Conservation (phyloP, 2,113 vertebrate genomes). For the Sphaerodactylus townsendi region DNA sequence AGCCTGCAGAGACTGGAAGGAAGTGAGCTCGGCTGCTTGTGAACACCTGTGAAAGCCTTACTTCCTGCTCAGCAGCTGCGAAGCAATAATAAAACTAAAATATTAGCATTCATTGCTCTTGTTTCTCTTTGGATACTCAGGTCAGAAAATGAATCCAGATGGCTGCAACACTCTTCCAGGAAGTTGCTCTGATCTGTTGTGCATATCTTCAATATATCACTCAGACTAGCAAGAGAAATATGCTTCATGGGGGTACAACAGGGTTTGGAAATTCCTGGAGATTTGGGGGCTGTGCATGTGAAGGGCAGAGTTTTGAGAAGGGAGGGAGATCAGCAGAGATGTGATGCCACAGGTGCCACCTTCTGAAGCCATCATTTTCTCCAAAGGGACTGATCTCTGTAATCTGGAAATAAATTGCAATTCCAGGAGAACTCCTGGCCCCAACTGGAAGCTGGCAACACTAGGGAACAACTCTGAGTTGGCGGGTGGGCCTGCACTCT, state of each 20-base stretch:
- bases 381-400: too few species aligned
- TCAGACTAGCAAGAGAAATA: neutral
- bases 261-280: too few species aligned
- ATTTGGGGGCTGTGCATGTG: too few species aligned
- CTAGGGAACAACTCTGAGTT: too few species aligned
- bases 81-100: conserved; percentile 20
- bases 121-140: neutral
- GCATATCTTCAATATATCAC: neutral
- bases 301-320: too few species aligned
- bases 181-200: conserved; percentile 16
- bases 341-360: too few species aligned
- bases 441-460: too few species aligned
- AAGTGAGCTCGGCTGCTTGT: neutral
- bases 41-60: conserved; percentile 14
- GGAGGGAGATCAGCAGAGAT: too few species aligned
- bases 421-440: too few species aligned
- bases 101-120: conserved; percentile 16
- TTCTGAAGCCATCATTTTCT: too few species aligned
- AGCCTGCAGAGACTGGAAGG: neutral
- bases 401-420: too few species aligned
- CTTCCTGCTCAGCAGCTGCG: conserved; percentile 27
- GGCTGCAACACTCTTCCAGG: conserved; percentile 12
- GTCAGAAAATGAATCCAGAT: conserved; percentile 31
- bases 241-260: neutral
- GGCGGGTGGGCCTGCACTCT: neutral